Evolutionary conservation across 2,888 invertebrate genomes (phyloP), one percentile per base, ranked within the genome.

Genomic region (Acanthacorydalis orientalis): DNA sequence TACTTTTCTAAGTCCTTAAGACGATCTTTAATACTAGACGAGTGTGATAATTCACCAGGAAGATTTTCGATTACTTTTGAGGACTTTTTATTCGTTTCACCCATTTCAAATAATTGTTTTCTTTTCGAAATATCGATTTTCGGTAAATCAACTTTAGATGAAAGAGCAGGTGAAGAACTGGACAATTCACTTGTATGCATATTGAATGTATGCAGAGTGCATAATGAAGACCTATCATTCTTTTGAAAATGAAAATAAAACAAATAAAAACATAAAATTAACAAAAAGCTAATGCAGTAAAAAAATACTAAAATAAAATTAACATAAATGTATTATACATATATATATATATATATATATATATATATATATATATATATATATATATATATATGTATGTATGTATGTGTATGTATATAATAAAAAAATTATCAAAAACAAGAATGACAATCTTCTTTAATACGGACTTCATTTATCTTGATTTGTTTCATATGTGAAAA

Each of bases 101-200:
- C 79, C 55, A 77, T 75, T 63, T 89, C 88, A 57, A 89, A 89
- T 50, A 89, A 75, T 63, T 86, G 86, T 56, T 86, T 78, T 55
- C 87, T 72, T 66, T 87, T 86, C 49, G 78, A 74, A 54, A 89
- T 81, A 61, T 87, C 80, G 23, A 87, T 82, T 70, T 86, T 88
- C n/a, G 83, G 80, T 51, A 80, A 67, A 15, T 57, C 62, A 60
- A 49, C 58, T 59, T 56, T 59, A 59, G 47, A 54, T 8, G 14
- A 15, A 23, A 23, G 16, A 14, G 39, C 16, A 31, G 31, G 23
- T 31, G 43, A 14, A 12, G 31, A n/a, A 31, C 14, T 40, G 39
- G 14, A 23, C 16, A 35, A 23, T 42, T 42, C 47, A 33, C 43
- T 47, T 11, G 42, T 31, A n/a, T 33, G 35, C 15, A 16, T 14